Base-by-base conservation (phyloP, 2,797 vertebrate genomes). In the Phaenicophaeus curvirostris region DNA sequence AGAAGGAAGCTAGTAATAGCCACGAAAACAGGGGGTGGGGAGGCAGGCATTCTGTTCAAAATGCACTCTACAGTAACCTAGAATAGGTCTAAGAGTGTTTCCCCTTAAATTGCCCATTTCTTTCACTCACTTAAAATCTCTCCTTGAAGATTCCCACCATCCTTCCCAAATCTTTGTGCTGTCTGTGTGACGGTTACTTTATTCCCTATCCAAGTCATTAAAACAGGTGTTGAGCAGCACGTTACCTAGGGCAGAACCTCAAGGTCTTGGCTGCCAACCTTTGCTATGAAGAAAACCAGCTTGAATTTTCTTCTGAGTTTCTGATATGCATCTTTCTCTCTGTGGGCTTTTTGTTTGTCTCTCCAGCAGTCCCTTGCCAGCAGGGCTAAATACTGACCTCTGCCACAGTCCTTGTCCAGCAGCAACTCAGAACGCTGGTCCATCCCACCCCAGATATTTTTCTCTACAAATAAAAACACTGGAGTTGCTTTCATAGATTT, bases 1-100 rank as follows among this genome's bases (percentile, higher is more conserved):
- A 92, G 90, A 72, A 91, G 83, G 27, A 80, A 77, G 59, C 46
- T 53, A 85, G 93, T 65, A 94, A 91, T 72, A 89, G 84, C 66
- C 55, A 93, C n/a, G 75, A 83, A 92, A 28, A 53, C 39, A 9
- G 13, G 30, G 51, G 11, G 51, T 51, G 67, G 69, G 46, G 24
- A 44, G 68, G n/a, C n/a, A 54, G 67, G 8, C 61, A 62, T 50
- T 85, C 42, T 25, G 15, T 58, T 72, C 31, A 77, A 95, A 95
- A 83, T 53, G 86, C 86, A 97, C 73, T 78, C 77, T 79, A 48
- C 18, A 28, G 68, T 94, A 95, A 91, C 71, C 71, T 85, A 94
- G 66, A 92, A 76, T 6, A 63, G 37, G 54, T 91, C 82, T 55
- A 63, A 54, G 59, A 51, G 55, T 46, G n/a, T 68, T 86, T 77